Percentiles rank a stretch among this genome's conserved stretches.
Evolutionary conservation across 2,888 invertebrate genomes (phyloP).

Genomic region (Pimpla rufipes): DNA sequence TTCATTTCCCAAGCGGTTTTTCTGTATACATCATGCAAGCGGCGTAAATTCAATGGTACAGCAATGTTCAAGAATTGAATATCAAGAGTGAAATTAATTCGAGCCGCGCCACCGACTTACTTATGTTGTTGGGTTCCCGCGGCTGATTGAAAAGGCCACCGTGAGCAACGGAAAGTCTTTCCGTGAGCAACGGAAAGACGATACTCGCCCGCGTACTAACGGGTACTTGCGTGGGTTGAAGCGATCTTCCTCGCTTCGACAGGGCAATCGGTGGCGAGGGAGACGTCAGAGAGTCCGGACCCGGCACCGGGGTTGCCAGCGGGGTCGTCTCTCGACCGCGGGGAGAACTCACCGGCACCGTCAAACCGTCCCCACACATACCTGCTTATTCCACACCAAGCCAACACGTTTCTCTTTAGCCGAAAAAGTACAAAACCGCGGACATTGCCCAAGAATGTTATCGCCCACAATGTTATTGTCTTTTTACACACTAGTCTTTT

Average conservation of each 20-base stretch:
- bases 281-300: conserved; percentile 82
- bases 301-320: conserved; percentile 82
- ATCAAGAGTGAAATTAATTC: conserved; percentile 3
- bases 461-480: not conserved
- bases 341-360: conserved; percentile 83
- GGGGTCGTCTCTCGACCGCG: conserved; percentile 81
- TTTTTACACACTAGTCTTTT: not conserved
- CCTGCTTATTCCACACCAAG: conserved; percentile 79
- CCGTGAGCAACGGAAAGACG: conserved; percentile 89
- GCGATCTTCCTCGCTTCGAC: conserved; percentile 80
- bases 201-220: conserved; percentile 92
- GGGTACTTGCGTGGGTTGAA: conserved; percentile 86
- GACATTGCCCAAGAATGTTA: conserved; percentile 42
- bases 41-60: not conserved
- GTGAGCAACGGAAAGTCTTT: conserved; percentile 74
- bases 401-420: conserved; percentile 67
- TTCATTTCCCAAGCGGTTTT: not conserved
- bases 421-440: not conserved
- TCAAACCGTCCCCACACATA: conserved; percentile 84
- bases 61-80: conserved; percentile 4
- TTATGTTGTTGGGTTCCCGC: conserved; percentile 82
- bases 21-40: not conserved
- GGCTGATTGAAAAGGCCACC: conserved; percentile 87
- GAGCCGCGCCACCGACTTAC: conserved; percentile 77
- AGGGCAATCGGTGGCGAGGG: conserved; percentile 82